These are phyloP conservation scores for Osedax fenrisi DNA, from an alignment of 2,888 invertebrate species.

Conservation along the genomic window DNA sequence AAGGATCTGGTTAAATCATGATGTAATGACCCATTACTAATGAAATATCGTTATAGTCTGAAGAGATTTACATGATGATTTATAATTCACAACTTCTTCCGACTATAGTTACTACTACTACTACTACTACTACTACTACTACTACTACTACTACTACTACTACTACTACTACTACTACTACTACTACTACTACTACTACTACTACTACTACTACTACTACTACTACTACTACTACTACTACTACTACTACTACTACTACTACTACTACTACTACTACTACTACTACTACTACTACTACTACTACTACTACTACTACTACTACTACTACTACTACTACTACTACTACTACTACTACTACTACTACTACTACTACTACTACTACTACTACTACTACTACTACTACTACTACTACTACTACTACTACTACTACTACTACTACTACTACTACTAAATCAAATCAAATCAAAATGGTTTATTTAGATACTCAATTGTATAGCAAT, in stretches of 20 bases:
- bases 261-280: slow-evolving; percentile 2
- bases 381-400: neutral
- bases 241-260: slow-evolving; percentile 2
- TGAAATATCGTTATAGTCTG: too few species aligned
- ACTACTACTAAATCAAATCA: too few species aligned
- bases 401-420: slow-evolving; percentile 2
- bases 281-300: slow-evolving; percentile 2
- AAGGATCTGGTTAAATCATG: too few species aligned
- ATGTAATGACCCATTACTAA: too few species aligned
- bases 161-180: slow-evolving; percentile 2
- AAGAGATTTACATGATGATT: too few species aligned
- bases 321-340: slow-evolving; percentile 2
- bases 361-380: slow-evolving; percentile 2
- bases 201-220: slow-evolving; percentile 2
- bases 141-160: slow-evolving; percentile 2
- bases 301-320: slow-evolving; percentile 2
- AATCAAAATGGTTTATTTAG: too few species aligned
- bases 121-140: slow-evolving; percentile 2
- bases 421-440: neutral
- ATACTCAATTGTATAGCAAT: too few species aligned
- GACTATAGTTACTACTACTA: neutral
- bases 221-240: slow-evolving; percentile 2
- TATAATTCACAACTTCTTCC: too few species aligned
- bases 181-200: slow-evolving; percentile 2
- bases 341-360: slow-evolving; percentile 2